phyloP scores from a whole-genome alignment of 2,113 vertebrate genomes.

The Rattus rattus region DNA sequence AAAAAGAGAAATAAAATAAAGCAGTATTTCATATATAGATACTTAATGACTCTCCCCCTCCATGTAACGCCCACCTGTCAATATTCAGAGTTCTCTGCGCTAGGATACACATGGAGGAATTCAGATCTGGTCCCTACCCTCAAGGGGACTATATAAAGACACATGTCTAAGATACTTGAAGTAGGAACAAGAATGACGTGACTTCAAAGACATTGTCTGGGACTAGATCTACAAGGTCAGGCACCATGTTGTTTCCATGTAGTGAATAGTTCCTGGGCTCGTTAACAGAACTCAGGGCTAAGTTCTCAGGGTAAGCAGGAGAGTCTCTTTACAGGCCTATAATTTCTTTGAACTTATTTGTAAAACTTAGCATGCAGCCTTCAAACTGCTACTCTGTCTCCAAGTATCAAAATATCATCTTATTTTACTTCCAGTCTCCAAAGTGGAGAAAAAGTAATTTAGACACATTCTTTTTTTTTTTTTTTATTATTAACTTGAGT shows the following conservation, averaged over 20 bases:
- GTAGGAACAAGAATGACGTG: slow-evolving; percentile 73
- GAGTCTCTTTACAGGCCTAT: slow-evolving; percentile 29
- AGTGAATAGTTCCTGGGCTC: slow-evolving; percentile 61
- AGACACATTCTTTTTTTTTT: slow-evolving; percentile 36
- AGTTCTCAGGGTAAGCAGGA: slow-evolving; percentile 50
- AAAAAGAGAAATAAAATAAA: slow-evolving; percentile 30
- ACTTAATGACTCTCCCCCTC: neutral
- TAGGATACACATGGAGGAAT: slow-evolving; percentile 62
- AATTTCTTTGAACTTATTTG: slow-evolving; percentile 67
- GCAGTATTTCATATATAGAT: neutral
- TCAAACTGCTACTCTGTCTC: slow-evolving; percentile 10
- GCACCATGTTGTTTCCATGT: slow-evolving; percentile 55
- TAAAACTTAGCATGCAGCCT: slow-evolving; percentile 17
- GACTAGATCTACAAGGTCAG: slow-evolving; percentile 64
- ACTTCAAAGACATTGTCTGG: slow-evolving; percentile 78
- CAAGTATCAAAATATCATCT: slow-evolving; percentile 49
- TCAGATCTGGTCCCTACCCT: slow-evolving; percentile 65
- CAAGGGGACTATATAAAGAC: slow-evolving; percentile 74
- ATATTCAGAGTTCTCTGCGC: neutral
- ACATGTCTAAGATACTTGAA: slow-evolving; percentile 79
- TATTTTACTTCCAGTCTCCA: neutral
- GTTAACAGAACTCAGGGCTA: slow-evolving; percentile 49
- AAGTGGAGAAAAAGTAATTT: slow-evolving; percentile 14
- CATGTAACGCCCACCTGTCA: neutral
- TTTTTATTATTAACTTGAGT: too few relatives aligned